Evolutionary conservation across 2,888 invertebrate genomes (phyloP).

Genomic region (Melipona bicolor): DNA sequence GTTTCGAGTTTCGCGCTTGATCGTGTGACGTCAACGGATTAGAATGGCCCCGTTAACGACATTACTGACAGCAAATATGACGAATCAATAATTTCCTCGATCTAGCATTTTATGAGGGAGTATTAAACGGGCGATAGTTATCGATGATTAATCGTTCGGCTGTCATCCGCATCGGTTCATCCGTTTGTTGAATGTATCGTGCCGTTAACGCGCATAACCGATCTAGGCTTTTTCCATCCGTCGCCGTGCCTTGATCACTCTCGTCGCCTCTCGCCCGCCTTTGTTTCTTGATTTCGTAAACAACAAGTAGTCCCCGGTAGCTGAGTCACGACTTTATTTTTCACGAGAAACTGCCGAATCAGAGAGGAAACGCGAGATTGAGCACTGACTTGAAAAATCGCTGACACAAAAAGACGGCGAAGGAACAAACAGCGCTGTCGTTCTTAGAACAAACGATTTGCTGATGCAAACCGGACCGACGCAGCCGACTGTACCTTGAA

Average conservation of each 20-base stretch:
- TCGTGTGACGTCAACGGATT: slow-evolving; percentile 61
- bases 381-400: neutral
- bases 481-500: neutral
- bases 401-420: neutral
- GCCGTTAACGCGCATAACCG: slow-evolving; percentile 54
- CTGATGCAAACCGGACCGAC: neutral
- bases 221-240: slow-evolving; percentile 54
- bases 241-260: neutral
- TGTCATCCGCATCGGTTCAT: slow-evolving; percentile 64
- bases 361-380: neutral
- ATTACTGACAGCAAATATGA: slow-evolving; percentile 74
- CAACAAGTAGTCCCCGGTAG: neutral
- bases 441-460: neutral
- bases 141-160: slow-evolving; percentile 74
- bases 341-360: neutral
- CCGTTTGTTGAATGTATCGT: slow-evolving; percentile 54
- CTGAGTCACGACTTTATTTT: neutral
- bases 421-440: neutral
- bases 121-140: slow-evolving; percentile 73
- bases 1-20: slow-evolving; percentile 42
- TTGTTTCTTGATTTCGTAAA: neutral
- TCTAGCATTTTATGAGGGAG: slow-evolving; percentile 74
- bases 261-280: neutral
- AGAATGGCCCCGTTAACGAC: slow-evolving; percentile 67
- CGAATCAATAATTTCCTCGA: slow-evolving; percentile 76